Percentiles rank a stretch among this genome's conserved stretches.
Evolutionary conservation across 2,888 invertebrate species (phyloP).

Genomic region (Limnephilus lunatus): DNA sequence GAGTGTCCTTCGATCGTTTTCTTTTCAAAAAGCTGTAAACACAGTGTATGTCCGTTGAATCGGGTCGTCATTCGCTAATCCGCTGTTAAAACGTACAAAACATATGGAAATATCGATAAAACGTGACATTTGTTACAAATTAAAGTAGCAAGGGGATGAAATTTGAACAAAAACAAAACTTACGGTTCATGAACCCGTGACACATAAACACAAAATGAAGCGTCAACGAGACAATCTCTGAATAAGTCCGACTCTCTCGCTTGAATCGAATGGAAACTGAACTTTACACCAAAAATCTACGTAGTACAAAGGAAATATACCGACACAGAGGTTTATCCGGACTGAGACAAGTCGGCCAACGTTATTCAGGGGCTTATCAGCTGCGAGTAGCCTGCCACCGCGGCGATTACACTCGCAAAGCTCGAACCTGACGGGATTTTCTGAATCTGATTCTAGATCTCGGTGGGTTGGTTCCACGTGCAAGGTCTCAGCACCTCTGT

Average conservation of each 20-base stretch:
- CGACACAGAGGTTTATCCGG: conserved; percentile 20
- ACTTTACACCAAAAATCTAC: conserved; percentile 60
- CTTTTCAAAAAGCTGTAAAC: not conserved
- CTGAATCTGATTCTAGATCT: not conserved
- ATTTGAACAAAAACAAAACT: conserved; percentile 49
- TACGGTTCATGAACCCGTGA: conserved; percentile 55
- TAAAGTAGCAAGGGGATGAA: conserved; percentile 11
- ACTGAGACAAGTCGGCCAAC: conserved; percentile 18
- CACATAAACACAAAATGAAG: conserved; percentile 54
- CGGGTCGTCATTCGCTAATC: conserved; percentile 7
- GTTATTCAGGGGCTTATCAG: conserved; percentile 45
- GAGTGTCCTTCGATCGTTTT: conserved; percentile 19
- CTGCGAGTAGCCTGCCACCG: conserved; percentile 26
- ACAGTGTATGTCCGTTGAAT: not conserved
- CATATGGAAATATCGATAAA: conserved; percentile 27
- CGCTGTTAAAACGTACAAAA: not conserved
- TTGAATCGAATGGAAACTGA: conserved; percentile 40
- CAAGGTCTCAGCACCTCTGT: conserved; percentile 8
- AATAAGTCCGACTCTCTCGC: conserved; percentile 36
- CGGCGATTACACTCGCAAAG: conserved; percentile 13
- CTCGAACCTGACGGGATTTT: not conserved
- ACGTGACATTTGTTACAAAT: conserved; percentile 19
- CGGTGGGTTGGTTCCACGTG: not conserved
- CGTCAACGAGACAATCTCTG: conserved; percentile 39
- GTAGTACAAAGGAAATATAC: conserved; percentile 50